A percentile compares a stretch with the other conserved stretches of the same genome.
These are phyloP conservation scores for Metridium senile DNA, from an alignment of 92 coral and sea anemone genomes.

Conservation along the genomic window DNA sequence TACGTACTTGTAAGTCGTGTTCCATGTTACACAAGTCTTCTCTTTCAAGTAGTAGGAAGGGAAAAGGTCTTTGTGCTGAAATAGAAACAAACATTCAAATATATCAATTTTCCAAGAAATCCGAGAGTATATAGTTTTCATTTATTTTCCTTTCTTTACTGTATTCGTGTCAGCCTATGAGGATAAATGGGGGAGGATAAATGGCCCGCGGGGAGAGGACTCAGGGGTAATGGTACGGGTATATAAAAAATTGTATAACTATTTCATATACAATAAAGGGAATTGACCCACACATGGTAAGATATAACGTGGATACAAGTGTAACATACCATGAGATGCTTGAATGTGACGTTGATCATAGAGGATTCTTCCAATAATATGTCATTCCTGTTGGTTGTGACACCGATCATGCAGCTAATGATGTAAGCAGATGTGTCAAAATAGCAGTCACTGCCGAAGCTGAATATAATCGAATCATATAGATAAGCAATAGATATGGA, in stretches of 20 bases:
- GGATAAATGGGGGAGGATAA: no score
- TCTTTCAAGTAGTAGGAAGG: conserved; percentile 70
- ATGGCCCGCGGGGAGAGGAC: no score
- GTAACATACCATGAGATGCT: conserved; percentile 77
- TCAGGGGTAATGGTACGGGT: no score
- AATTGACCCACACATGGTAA: no score
- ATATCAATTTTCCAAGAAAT: no score
- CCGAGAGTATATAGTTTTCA: no score
- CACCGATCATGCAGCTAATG: conserved; percentile 64
- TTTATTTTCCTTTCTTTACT: no score
- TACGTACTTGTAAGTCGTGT: conserved; percentile 20
- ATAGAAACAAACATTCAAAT: background rate
- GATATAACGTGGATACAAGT: no score
- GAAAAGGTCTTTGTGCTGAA: conserved; percentile 79
- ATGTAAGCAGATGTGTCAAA: conserved; percentile 53
- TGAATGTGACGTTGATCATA: conserved; percentile 54
- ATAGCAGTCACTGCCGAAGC: conserved; percentile 58
- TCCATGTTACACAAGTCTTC: conserved; percentile 90
- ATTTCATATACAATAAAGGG: no score
- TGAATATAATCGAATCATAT: background rate
- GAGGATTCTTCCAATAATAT: conserved; percentile 31
- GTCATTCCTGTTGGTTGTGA: conserved; percentile 45
- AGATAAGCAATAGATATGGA: background rate
- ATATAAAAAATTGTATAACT: no score
- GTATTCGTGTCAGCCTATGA: no score